Base-by-base conservation (phyloP, 2,888 invertebrate species). In the Ptilodon capucinus region DNA sequence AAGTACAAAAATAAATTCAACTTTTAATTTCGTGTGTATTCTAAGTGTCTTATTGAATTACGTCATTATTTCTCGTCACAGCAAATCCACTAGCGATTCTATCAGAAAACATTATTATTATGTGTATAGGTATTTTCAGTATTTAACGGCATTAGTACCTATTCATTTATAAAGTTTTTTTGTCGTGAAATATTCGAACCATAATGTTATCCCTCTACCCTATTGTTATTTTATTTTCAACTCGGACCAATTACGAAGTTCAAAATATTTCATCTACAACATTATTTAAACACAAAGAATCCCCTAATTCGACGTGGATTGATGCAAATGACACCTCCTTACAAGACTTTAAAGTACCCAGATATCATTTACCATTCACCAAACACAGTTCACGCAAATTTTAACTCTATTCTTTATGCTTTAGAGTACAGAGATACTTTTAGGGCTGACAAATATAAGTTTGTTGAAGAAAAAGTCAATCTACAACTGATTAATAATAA, bases 241-340 rank as follows among this genome's bases (percentile, higher is more conserved):
- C 54, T 54, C 42, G 40, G 43, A 46, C 62, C 71, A 77, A 77
- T 80, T 76, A 80, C 61, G 54, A 45, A 46, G 46, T 48, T 51
- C 46, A 30, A 50, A 65, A 74, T 74, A 71, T 70, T 70, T 77
- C 71, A 73, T 62, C 57, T 64, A 64, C 49, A 59, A 66, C 71
- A 74, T 80, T 79, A 77, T 76, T 78, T 72, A 69, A 74, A 75
- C 68, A 74, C 63, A 61, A 79, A 76, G 79, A 81, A 86, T 85
- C 76, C 79, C 71, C 76, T 82, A 82, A 84, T 79, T 69, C 76
- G 84, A 85, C 85, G 74, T 73, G 74, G 84, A 87, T 83, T 81
- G 77, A 87, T 88, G 88, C 82, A 86, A 85, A 86, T 80, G 86
- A 87, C 88, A 86, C 77, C 71, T 76, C 66, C 79, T 75, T 75